A percentile compares a stretch with the other conserved stretches of the same genome.
phyloP scores from a whole-genome alignment of 2,888 invertebrate genomes.

The Amiota communis region DNA sequence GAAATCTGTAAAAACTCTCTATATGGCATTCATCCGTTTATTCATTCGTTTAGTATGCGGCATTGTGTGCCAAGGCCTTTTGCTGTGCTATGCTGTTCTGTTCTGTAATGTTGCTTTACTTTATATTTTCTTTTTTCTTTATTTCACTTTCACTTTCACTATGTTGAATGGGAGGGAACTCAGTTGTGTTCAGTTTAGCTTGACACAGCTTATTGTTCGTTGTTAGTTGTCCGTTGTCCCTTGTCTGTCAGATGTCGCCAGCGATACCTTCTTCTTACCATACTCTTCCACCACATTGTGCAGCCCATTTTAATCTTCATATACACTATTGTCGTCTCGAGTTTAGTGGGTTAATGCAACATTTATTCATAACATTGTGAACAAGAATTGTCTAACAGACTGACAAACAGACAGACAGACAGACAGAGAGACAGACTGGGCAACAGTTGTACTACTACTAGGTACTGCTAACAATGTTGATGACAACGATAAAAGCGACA shows the following conservation, averaged over 20 bases:
- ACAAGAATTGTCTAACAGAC: not conserved
- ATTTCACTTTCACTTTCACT: too few relatives aligned
- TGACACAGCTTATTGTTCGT: not conserved
- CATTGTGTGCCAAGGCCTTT: slow-evolving; percentile 15
- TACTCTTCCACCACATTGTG: too few relatives aligned
- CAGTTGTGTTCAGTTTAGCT: too few relatives aligned
- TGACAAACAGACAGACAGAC: not conserved
- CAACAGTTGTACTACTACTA: not conserved
- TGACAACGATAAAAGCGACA: not conserved
- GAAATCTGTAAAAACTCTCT: slow-evolving; percentile 14
- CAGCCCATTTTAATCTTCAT: too few relatives aligned
- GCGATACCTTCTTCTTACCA: not conserved
- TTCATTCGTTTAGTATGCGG: slow-evolving; percentile 6
- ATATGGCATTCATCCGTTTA: slow-evolving; percentile 8
- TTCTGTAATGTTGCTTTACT: not conserved
- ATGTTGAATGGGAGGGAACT: too few relatives aligned
- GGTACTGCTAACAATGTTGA: not conserved
- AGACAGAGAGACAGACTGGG: not conserved
- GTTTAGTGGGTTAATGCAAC: slow-evolving; percentile 30
- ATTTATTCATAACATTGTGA: slow-evolving; percentile 22
- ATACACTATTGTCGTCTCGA: not conserved
- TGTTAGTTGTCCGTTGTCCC: too few relatives aligned
- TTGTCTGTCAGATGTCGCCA: not conserved
- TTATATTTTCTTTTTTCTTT: too few relatives aligned
- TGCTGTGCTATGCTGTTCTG: not conserved